Percentiles rank a stretch among this genome's conserved stretches.
phyloP scores from a whole-genome alignment of 2,888 invertebrate species.

The Sinohyriopsis cumingii region DNA sequence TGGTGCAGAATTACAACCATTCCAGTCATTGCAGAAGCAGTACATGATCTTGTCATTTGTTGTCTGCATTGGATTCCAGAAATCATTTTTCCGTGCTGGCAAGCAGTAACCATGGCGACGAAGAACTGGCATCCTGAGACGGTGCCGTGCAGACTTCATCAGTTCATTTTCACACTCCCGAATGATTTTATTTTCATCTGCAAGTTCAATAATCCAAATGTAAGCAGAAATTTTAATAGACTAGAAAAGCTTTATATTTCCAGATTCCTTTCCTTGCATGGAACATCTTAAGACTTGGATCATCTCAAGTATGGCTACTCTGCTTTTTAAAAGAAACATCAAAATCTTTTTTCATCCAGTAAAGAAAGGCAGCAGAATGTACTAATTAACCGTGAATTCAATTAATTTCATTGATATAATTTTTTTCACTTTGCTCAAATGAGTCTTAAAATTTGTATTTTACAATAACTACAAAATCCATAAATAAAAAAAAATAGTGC shows the following conservation, averaged over 20 bases:
- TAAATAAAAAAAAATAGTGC: no score
- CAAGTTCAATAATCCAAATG: slow-evolving; percentile 3
- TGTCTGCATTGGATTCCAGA: slow-evolving; percentile 52
- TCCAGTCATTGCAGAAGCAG: slow-evolving; percentile 72
- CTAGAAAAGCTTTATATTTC: background rate
- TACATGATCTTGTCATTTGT: slow-evolving; percentile 59
- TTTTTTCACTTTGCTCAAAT: no score
- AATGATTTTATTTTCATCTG: slow-evolving; percentile 66
- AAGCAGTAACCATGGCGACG: slow-evolving; percentile 71
- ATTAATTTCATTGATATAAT: no score
- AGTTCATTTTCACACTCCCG: slow-evolving; percentile 68
- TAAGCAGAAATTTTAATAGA: background rate
- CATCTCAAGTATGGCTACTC: background rate
- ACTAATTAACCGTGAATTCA: no score
- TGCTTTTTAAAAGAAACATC: background rate
- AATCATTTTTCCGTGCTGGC: slow-evolving; percentile 66
- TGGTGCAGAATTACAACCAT: slow-evolving; percentile 67
- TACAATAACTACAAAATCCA: no score
- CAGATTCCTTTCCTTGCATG: background rate
- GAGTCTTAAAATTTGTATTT: no score
- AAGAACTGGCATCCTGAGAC: slow-evolving; percentile 67
- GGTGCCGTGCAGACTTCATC: slow-evolving; percentile 59
- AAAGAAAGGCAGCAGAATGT: no score
- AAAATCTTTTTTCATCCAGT: no score
- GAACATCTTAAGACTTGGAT: background rate